phyloP scores from a whole-genome alignment of 1,140 invertebrate genomes.

The Chlorops oryzae region DNA sequence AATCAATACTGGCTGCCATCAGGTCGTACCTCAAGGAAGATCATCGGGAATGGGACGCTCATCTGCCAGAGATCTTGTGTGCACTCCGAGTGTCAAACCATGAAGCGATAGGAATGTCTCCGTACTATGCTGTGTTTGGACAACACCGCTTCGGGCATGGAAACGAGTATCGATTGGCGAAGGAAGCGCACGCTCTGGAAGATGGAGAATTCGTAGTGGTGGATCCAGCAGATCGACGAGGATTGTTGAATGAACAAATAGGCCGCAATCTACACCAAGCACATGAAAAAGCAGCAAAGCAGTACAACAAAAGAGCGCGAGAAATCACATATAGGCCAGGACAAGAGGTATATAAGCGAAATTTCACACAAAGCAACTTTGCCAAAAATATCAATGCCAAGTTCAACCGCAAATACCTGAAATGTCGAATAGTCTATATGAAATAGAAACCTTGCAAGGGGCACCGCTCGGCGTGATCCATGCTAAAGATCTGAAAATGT shows the following conservation, averaged over 20 bases:
- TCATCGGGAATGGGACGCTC: constrained; percentile 6
- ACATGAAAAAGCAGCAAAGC: background rate
- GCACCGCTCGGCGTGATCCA: no score
- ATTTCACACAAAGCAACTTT: background rate
- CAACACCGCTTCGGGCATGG: background rate
- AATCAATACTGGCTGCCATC: background rate
- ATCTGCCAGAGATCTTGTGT: constrained; percentile 5
- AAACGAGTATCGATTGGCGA: background rate
- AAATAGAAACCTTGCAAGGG: no score
- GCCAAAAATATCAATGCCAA: background rate
- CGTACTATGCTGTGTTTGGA: constrained; percentile 8
- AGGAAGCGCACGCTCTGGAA: background rate
- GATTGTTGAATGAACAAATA: no score
- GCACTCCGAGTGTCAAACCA: background rate
- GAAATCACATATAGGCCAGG: background rate
- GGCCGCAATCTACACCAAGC: no score
- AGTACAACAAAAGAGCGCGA: background rate
- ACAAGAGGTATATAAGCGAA: no score
- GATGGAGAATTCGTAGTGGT: background rate
- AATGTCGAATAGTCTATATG: no score
- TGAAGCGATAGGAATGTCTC: background rate
- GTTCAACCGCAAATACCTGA: background rate
- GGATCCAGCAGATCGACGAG: no score
- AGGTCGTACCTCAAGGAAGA: background rate
- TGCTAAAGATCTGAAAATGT: no score